Conservation (phyloP, 2,888 invertebrate species). For the Metallyticus violacea region DNA sequence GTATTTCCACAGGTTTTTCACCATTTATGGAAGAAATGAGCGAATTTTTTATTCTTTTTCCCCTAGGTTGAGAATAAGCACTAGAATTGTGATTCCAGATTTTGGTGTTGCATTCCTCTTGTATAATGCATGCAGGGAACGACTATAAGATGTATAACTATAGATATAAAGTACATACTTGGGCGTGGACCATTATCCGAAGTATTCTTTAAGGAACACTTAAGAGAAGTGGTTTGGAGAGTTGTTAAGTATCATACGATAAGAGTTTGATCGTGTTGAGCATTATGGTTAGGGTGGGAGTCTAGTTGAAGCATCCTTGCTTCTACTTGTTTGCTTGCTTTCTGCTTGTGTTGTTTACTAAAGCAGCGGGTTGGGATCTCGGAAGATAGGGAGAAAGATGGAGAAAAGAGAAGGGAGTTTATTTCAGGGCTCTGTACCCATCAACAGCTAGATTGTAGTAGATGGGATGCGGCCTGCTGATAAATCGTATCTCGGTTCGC, state of each 20-base stretch:
- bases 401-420: neutral
- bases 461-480: conserved; percentile 17
- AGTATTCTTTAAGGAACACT: neutral
- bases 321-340: neutral
- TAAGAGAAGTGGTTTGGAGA: neutral
- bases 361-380: conserved; percentile 10
- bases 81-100: neutral
- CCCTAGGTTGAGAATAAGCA: no score
- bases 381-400: neutral
- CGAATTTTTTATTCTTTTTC: no score
- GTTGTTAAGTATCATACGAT: neutral
- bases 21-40: no score
- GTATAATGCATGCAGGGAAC: neutral
- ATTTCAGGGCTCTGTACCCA: conserved; percentile 11
- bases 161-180: neutral
- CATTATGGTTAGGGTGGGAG: neutral
- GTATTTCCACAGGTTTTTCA: no score
- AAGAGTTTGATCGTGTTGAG: neutral
- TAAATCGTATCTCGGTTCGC: conserved; percentile 24
- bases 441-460: conserved; percentile 19
- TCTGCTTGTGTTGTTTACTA: conserved; percentile 22
- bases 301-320: neutral
- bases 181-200: neutral
- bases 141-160: neutral
- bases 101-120: neutral